phyloP scores from a whole-genome alignment of 2,888 invertebrate species.

The Monopis laevigella region DNA sequence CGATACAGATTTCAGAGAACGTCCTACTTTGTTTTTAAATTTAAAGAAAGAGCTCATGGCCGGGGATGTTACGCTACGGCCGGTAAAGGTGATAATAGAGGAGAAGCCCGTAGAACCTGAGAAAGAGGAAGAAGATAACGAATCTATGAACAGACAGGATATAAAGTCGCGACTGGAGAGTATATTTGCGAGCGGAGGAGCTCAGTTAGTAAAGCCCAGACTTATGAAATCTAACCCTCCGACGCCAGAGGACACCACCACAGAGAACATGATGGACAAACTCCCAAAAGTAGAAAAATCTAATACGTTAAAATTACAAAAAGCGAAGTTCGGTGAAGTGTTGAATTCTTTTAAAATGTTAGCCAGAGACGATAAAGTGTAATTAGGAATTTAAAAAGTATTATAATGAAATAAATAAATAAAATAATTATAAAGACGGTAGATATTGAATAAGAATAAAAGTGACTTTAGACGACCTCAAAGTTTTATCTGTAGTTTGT shows the following conservation, averaged over 20 bases:
- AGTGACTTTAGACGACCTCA: no score
- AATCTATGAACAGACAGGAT: slow-evolving; percentile 40
- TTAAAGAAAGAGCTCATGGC: slow-evolving; percentile 46
- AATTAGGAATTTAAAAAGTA: neutral
- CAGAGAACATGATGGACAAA: slow-evolving; percentile 39
- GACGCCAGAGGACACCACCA: slow-evolving; percentile 44
- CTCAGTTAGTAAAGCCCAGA: slow-evolving; percentile 37
- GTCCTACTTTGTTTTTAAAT: slow-evolving; percentile 37
- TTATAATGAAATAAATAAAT: no score
- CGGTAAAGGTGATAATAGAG: slow-evolving; percentile 26
- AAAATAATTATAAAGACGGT: no score
- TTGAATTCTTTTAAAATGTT: slow-evolving; percentile 45
- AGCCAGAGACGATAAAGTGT: slow-evolving; percentile 43
- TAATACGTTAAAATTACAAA: slow-evolving; percentile 54
- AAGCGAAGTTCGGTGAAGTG: slow-evolving; percentile 48
- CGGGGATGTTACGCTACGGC: slow-evolving; percentile 32
- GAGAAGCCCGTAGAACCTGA: slow-evolving; percentile 20
- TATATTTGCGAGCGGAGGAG: slow-evolving; percentile 45
- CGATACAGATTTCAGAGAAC: slow-evolving; percentile 26
- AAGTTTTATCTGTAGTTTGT: no score
- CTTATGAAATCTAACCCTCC: slow-evolving; percentile 46
- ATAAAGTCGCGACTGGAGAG: slow-evolving; percentile 51
- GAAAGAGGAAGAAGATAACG: slow-evolving; percentile 31
- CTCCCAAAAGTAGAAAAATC: slow-evolving; percentile 49
- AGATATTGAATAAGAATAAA: no score